Evolutionary conservation across 2,113 vertebrate genomes (phyloP), one percentile per base, ranked within the genome.

Genomic region (Electrona antarctica): DNA sequence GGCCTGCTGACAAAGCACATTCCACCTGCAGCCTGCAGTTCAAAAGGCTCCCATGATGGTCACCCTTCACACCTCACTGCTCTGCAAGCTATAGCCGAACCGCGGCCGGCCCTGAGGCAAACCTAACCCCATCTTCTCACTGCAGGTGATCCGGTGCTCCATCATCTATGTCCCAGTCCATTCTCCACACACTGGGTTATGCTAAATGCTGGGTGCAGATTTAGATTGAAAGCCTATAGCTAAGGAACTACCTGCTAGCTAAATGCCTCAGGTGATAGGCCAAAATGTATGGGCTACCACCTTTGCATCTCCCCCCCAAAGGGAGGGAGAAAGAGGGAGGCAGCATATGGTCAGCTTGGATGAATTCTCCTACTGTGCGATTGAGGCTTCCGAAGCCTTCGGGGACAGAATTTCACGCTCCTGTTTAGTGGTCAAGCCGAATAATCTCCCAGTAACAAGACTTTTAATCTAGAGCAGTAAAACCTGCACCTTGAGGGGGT

Each of bases 381-480:
- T 70, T 3, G 74, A 72, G 59, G 66, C 73, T 63, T 77, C 58
- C 69, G 68, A 79, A 72, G n/a, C 86, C 92, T 90, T 69, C 77
- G 50, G 92, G 92, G 87, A 62, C 73, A 71, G 58, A 62, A 51
- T 75, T 82, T 90, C 87, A 87, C 70, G 87, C 90, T 91, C 76
- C 66, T 77, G 89, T 89, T 90, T 88, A 89, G 82, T 87, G 90
- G 93, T 93, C 93, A 93, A 90, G 82, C 83, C 86, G 87, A 90
- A 93, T 93, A 92, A 92, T 91, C 89, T 91, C 80, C 52, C 81
- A 90, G 87, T 93, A 92, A 94, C 85, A 82, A 93, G 93, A 89
- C 88, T 82, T 90, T 82, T 85, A 89, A 89, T 85, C 77, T 58
- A 70, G 68, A 77, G 85, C 47, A 21, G 79, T 90, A 85, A 88